phyloP scores from a whole-genome alignment of 2,113 vertebrate genomes.

The Lucifuga dentata region DNA sequence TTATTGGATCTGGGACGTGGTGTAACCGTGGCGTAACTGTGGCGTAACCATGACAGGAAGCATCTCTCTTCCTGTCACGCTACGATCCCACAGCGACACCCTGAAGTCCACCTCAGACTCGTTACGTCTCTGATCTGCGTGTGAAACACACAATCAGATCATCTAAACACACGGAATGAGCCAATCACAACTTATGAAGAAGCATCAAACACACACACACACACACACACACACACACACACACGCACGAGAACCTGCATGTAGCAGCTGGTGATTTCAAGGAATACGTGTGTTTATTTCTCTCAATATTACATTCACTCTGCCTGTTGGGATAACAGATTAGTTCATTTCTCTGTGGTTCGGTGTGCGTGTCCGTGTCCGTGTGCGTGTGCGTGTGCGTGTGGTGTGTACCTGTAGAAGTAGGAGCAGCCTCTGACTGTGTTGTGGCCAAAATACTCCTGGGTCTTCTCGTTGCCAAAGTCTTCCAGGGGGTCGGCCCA shows the following conservation, averaged over 20 bases:
- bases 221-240: not conserved
- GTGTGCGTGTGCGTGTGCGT: slow-evolving; percentile 32
- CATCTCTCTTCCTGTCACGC: slow-evolving; percentile 13
- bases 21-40: slow-evolving; percentile 7
- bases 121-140: slow-evolving; percentile 40
- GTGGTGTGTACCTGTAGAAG: slow-evolving; percentile 84
- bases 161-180: slow-evolving; percentile 1
- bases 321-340: slow-evolving; percentile 13
- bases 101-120: slow-evolving; percentile 44
- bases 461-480: slow-evolving; percentile 88
- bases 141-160: slow-evolving; percentile 6
- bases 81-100: slow-evolving; percentile 29
- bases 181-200: slow-evolving; percentile 20
- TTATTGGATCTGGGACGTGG: slow-evolving; percentile 50
- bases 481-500: slow-evolving; percentile 88
- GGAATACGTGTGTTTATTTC: slow-evolving; percentile 11
- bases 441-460: slow-evolving; percentile 88
- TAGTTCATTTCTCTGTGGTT: slow-evolving; percentile 31
- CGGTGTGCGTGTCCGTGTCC: slow-evolving; percentile 18
- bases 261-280: slow-evolving; percentile 17
- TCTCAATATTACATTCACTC: slow-evolving; percentile 25
- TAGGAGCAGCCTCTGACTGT: slow-evolving; percentile 87
- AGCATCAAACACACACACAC: not conserved
- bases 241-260: not conserved
- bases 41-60: slow-evolving; percentile 8